Evolutionary conservation across 2,797 vertebrate genomes (phyloP).

Genomic region (Rhinoraja longicauda): DNA sequence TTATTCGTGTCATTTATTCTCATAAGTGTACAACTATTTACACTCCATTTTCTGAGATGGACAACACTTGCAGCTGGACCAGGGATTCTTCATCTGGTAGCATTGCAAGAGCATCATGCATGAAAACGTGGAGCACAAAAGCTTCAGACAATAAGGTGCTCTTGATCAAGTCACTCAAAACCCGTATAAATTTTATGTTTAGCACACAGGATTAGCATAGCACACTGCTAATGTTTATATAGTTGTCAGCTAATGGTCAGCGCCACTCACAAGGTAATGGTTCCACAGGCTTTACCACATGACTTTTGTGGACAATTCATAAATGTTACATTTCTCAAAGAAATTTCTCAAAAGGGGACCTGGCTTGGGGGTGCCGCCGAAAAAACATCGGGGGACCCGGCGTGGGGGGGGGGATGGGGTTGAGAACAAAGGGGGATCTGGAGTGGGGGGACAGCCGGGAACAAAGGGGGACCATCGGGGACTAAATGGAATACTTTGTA

Average conservation of each 20-base stretch:
- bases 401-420: too few relatives aligned
- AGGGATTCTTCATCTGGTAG: background rate
- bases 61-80: too few relatives aligned
- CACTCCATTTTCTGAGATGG: too few relatives aligned
- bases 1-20: too few relatives aligned
- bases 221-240: background rate
- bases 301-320: background rate
- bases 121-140: background rate
- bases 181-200: background rate
- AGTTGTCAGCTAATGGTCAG: background rate
- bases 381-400: too few relatives aligned
- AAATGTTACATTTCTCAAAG: background rate
- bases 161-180: background rate
- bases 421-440: too few relatives aligned
- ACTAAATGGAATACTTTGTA: too few relatives aligned
- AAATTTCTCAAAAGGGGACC: too few relatives aligned
- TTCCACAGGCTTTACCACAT: background rate
- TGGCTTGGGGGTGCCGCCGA: too few relatives aligned
- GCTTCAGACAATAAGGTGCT: background rate
- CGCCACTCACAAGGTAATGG: background rate
- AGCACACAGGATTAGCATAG: background rate
- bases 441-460: too few relatives aligned
- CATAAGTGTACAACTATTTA: too few relatives aligned
- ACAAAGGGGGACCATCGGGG: too few relatives aligned
- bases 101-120: background rate